Percentiles rank a stretch among this genome's conserved stretches.
phyloP scores from a whole-genome alignment of 2,113 vertebrate species.

The Benthochromis sp. region DNA sequence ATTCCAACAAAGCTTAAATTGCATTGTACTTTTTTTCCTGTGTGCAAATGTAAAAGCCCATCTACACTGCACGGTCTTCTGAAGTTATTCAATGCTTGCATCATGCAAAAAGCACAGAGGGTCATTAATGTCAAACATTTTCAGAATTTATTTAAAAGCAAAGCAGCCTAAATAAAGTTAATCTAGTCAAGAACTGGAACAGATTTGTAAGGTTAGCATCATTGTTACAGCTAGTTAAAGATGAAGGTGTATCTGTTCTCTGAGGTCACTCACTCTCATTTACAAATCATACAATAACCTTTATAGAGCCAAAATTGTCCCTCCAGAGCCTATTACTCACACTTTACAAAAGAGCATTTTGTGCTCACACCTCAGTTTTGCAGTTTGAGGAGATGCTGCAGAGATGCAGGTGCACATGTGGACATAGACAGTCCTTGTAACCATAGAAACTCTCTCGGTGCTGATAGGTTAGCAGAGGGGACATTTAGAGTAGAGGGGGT shows the following conservation, averaged over 20 bases:
- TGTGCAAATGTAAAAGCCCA: background rate
- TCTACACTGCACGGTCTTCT: background rate
- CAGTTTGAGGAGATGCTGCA: background rate
- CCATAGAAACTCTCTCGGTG: slow-evolving; percentile 26
- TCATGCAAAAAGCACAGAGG: background rate
- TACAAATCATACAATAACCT: background rate
- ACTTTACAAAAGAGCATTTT: background rate
- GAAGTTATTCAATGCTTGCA: background rate
- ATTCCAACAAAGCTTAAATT: background rate
- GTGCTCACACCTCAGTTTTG: background rate
- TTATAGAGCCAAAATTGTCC: background rate
- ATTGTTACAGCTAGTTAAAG: background rate
- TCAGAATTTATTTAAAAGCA: background rate
- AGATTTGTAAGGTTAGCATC: background rate
- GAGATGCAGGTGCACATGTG: background rate
- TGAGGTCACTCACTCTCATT: background rate
- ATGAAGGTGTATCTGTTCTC: background rate
- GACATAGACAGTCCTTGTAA: slow-evolving; percentile 11
- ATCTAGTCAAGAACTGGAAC: background rate
- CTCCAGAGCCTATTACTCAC: background rate
- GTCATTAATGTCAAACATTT: background rate
- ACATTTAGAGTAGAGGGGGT: background rate
- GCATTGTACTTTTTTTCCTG: background rate
- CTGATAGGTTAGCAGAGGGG: background rate
- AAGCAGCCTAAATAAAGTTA: background rate